These are phyloP conservation scores for Sialia sialis DNA, from an alignment of 2,113 vertebrate species.

Conservation along the genomic window DNA sequence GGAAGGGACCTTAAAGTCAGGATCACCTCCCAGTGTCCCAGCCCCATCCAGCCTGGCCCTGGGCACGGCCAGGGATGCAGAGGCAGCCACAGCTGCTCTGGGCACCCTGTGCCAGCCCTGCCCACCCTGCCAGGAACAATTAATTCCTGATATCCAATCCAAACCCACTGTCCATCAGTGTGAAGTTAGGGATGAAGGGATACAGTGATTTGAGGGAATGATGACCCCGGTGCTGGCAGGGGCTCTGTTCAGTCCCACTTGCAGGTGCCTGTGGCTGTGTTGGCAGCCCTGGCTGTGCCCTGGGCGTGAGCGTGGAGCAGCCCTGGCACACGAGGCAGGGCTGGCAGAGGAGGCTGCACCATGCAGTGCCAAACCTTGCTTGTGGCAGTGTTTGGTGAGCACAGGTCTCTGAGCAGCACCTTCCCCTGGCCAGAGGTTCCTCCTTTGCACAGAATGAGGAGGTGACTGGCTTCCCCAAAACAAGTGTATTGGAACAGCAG, in stretches of 20 bases:
- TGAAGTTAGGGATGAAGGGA: neutral
- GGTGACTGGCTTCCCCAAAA: neutral
- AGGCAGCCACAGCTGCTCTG: neutral
- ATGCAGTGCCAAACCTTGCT: neutral
- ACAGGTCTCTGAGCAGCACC: neutral
- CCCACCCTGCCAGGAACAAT: rapidly evolving
- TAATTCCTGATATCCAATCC: rapidly evolving
- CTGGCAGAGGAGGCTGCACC: too few relatives aligned
- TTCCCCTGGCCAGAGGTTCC: neutral
- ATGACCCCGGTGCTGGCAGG: neutral
- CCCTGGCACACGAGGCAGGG: neutral
- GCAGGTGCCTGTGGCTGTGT: neutral
- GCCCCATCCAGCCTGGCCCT: rapidly evolving
- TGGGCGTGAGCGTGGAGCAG: neutral
- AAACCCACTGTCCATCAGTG: neutral
- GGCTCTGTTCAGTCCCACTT: rapidly evolving
- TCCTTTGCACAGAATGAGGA: neutral
- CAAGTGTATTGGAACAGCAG: neutral
- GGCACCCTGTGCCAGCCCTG: neutral
- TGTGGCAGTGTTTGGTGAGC: neutral
- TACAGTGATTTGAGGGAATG: neutral
- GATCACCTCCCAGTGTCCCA: rapidly evolving
- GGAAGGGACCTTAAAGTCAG: neutral
- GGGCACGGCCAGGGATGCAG: neutral
- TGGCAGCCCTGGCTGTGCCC: neutral